Conservation (phyloP, 2,888 invertebrate species). For the Rotaria macrura region DNA sequence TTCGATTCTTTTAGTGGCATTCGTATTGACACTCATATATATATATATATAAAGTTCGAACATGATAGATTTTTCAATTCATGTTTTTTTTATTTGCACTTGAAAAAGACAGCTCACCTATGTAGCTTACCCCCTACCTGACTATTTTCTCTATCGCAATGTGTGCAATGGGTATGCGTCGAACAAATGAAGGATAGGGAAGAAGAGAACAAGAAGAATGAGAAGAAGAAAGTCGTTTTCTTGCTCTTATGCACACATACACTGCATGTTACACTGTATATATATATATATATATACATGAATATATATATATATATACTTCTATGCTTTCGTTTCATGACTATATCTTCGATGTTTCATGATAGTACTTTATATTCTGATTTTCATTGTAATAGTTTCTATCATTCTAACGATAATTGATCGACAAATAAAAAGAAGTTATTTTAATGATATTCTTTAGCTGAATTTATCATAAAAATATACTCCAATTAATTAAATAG, state of each 20-base stretch:
- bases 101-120: background rate
- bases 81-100: conserved; percentile 4
- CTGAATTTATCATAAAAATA: too few relatives aligned
- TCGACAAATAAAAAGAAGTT: background rate
- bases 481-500: background rate
- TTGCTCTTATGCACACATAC: conserved; percentile 5
- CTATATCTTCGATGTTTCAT: background rate
- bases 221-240: background rate
- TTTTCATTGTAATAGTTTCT: background rate
- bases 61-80: background rate
- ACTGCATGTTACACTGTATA: background rate
- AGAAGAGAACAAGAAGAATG: background rate
- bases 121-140: background rate
- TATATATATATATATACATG: background rate
- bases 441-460: background rate
- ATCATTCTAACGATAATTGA: background rate
- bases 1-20: too few relatives aligned
- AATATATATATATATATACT: conserved; percentile 6
- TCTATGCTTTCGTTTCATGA: background rate
- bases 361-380: background rate
- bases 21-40: too few relatives aligned
- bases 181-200: background rate
- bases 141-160: background rate
- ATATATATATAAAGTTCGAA: too few relatives aligned
- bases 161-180: background rate